Conservation (phyloP, 1,140 invertebrate species). For the Meloidogyne exigua region DNA sequence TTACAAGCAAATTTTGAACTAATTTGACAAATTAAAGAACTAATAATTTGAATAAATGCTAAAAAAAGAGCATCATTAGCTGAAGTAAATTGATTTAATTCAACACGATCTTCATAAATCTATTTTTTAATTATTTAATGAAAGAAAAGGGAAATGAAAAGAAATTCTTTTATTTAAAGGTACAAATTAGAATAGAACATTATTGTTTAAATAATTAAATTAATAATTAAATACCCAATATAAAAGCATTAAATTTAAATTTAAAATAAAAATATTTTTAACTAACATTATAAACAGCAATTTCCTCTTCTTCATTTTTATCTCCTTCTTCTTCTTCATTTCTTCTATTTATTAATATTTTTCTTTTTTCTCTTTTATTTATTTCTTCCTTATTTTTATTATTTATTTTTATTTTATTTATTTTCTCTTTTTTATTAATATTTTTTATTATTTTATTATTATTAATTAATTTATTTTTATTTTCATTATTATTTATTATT, state of each 20-base stretch:
- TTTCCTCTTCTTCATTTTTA: constrained; percentile 51
- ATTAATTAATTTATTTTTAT: no score
- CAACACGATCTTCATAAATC: constrained; percentile 57
- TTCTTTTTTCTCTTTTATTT: not conserved
- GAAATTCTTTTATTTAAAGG: no score
- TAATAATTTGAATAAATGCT: constrained; percentile 55
- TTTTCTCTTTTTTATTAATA: not conserved
- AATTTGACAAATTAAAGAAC: constrained; percentile 58
- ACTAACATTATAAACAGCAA: constrained; percentile 58
- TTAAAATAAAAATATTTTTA: not conserved
- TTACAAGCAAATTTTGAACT: constrained; percentile 63
- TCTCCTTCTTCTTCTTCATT: not conserved
- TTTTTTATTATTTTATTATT: constrained; percentile 25
- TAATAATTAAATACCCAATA: no score
- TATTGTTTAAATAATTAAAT: no score
- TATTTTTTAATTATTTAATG: constrained; percentile 10
- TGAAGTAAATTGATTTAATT: constrained; percentile 59
- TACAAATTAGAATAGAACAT: no score
- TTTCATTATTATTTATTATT: constrained; percentile 25
- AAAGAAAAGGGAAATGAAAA: not conserved
- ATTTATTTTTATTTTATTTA: not conserved
- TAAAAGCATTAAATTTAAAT: no score
- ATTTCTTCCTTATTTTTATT: not conserved
- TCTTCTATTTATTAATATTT: not conserved
- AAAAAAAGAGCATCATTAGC: constrained; percentile 61